Evolutionary conservation across 2,113 vertebrate species (phyloP), one percentile per base, ranked within the genome.

Genomic region (Planiliza haematocheilus): DNA sequence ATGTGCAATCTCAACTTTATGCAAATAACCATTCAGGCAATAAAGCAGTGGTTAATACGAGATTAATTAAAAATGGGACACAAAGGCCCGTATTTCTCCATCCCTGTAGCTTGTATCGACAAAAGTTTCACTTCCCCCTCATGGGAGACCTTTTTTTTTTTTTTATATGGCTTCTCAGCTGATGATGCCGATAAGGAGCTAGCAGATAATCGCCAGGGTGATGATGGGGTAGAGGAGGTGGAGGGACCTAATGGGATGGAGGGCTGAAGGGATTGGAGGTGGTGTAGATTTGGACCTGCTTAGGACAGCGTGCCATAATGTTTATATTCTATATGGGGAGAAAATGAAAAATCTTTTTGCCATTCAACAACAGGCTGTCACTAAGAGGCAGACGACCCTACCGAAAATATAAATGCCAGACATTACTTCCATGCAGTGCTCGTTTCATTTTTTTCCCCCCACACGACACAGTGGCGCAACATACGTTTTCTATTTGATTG

Each of bases 401-500:
- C 12, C 11, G 18, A 81, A 73, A 70, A 67, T 16, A n/a, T 38
- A 63, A 61, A 64, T 60, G 67, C 71, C 41, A 50, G 74, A 8
- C 39, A 37, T 24, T 59, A 51, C 81, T 79, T 79, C 55, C 38
- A 38, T n/a, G 7, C 61, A 70, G 56, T 43, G 56, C 62, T 72
- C 67, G 63, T 85, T 85, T 8, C 14, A 51, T 21, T 30, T 41
- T 30, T 17, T 30, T 30, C 5, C 24, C 24, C 24, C 24, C 24
- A 9, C 64, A 38, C 64, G 10, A 24, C 36, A 61, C 55, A 76
- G 76, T 61, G n/a, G 46, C 71, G 70, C 50, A 69, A 80, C 83
- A 82, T 80, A 67, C 60, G 82, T 86, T 91, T 92, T 84, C 60
- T 70, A 63, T 84, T 90, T 79, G 66, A 93, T 81, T 86, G 87